A percentile compares a stretch with the other conserved stretches of the same genome.
Conservation (phyloP, 2,113 vertebrate species). For the Rhegmatorhina hoffmannsi region DNA sequence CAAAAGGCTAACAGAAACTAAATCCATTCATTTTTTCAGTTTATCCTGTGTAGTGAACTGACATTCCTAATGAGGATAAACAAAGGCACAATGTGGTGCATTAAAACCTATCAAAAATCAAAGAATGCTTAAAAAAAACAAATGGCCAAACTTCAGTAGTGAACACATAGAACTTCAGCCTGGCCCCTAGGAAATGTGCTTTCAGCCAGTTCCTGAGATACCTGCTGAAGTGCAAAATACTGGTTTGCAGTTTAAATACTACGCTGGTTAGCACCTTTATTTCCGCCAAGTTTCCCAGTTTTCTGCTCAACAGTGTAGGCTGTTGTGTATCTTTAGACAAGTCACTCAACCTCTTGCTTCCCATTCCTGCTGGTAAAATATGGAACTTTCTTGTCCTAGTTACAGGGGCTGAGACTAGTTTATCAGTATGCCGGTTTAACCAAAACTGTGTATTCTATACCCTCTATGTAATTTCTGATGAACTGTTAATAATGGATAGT, state of each 20-base stretch:
- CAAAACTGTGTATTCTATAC: no score
- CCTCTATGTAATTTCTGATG: no score
- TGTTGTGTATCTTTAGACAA: not conserved
- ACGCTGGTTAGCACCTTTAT: not conserved
- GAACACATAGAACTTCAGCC: not conserved
- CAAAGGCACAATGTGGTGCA: accelerated
- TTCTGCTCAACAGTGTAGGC: not conserved
- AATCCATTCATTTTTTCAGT: not conserved
- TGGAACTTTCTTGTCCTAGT: not conserved
- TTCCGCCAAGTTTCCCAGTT: not conserved
- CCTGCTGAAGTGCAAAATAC: not conserved
- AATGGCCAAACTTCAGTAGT: not conserved
- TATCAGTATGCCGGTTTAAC: no score
- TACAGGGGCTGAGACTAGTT: no score
- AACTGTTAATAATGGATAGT: no score
- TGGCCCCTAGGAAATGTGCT: not conserved
- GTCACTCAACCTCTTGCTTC: not conserved
- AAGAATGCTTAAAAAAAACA: not conserved
- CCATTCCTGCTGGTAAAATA: not conserved
- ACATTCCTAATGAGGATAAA: not conserved
- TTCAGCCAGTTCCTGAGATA: not conserved
- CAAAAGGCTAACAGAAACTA: not conserved
- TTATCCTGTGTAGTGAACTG: not conserved
- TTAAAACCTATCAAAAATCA: not conserved
- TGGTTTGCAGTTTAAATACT: not conserved